A percentile compares a stretch with the other conserved stretches of the same genome.
Conservation (phyloP, 1,140 invertebrate genomes). For the Zaprionus vittiger region DNA sequence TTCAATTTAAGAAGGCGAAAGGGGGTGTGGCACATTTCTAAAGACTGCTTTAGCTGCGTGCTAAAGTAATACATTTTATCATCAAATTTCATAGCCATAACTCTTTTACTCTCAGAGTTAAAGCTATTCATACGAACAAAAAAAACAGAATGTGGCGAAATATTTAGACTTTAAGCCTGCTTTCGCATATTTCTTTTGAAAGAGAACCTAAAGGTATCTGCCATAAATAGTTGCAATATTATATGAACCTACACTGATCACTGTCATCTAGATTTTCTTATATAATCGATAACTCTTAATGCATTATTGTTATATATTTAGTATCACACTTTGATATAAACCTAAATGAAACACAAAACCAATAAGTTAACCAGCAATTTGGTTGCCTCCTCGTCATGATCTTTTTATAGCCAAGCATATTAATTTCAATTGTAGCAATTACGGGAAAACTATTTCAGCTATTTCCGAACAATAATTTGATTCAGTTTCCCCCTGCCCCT, state of each 20-base stretch:
- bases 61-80: not conserved
- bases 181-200: too few relatives aligned
- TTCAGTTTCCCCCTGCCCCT: not conserved
- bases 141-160: not conserved
- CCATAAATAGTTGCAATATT: not conserved
- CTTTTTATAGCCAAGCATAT: slow-evolving; percentile 1
- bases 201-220: not conserved
- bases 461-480: not conserved
- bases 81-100: not conserved
- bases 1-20: too few relatives aligned
- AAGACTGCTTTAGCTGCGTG: not conserved
- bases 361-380: slow-evolving; percentile 1
- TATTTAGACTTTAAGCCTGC: too few relatives aligned
- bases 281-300: not conserved
- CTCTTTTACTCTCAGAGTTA: not conserved
- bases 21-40: not conserved
- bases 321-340: not conserved
- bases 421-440: not conserved
- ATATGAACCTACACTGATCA: not conserved
- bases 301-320: not conserved
- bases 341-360: not conserved
- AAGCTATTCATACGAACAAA: not conserved
- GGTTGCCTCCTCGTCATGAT: not conserved
- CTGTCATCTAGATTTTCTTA: not conserved
- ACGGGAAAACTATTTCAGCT: not conserved